Base-by-base conservation (phyloP, 2,113 vertebrate species). In the Grallaria varia region DNA sequence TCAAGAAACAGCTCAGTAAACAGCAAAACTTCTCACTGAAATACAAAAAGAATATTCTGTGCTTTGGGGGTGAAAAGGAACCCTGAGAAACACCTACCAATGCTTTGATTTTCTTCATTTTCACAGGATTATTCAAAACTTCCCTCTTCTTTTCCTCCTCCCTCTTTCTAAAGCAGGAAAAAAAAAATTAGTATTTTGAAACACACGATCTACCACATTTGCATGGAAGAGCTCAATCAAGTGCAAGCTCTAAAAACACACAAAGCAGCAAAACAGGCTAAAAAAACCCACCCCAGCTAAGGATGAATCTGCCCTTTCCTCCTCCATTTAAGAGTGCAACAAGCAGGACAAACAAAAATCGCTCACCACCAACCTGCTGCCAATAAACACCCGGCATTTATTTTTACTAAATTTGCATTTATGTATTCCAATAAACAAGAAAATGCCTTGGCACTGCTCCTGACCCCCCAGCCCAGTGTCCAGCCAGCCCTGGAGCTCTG, bases 21-120 rank as follows among this genome's bases (percentile, higher is more conserved):
- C 0, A 0, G 16, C 1, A 15, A 14, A 55, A 47, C 12, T n/a
- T n/a, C n/a, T n/a, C n/a, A n/a, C n/a, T n/a, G n/a, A n/a, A n/a
- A n/a, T n/a, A n/a, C n/a, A n/a, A n/a, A n/a, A n/a, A n/a, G n/a
- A n/a, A n/a, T 12, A 4, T 85, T 81, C 31, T 40, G 24, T 30
- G 69, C 47, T 50, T 27, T 50, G 49, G 49, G 49, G 50, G 25
- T 9, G 25, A 27, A n/a, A 69, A 59, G n/a, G 14, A 44, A 7
- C 9, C 63, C 96, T 8, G 68, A 37, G 16, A 11, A 28, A 12
- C 27, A 96, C 98, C 96, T 96, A 99, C 99, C 98, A 99, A 93
- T 85, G 98, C 98, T 97, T 99, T 99, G 92, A 99, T 99, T 95
- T 99, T 99, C 98, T 98, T 99, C 99, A 99, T 99, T 97, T 99